Evolutionary conservation across 2,797 vertebrate genomes (phyloP).

Genomic region (Tapirus indicus): DNA sequence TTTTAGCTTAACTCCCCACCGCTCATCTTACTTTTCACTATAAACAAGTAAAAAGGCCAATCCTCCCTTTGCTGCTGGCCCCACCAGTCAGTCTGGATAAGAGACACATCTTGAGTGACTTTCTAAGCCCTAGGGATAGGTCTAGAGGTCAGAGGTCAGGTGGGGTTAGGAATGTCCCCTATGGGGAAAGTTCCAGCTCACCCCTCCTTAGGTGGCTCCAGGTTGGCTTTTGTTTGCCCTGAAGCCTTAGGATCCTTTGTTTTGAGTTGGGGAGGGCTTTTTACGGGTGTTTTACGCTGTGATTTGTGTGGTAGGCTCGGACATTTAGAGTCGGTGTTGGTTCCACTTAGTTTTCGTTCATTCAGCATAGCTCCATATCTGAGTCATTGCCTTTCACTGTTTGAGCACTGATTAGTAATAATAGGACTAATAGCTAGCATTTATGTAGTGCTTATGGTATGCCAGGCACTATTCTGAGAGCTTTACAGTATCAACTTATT

Average conservation of each 20-base stretch:
- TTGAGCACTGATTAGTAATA: background rate
- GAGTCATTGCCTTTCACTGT: background rate
- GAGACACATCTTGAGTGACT: background rate
- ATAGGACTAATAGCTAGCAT: background rate
- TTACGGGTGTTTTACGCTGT: background rate
- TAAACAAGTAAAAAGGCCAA: background rate
- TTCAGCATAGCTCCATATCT: background rate
- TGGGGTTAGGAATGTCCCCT: background rate
- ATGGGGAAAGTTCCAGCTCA: background rate
- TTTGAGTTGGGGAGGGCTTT: background rate
- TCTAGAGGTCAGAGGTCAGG: background rate
- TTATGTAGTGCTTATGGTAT: accelerated
- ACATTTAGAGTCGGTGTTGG: background rate
- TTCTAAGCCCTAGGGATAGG: background rate
- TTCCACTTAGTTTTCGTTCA: background rate
- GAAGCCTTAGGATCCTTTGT: background rate
- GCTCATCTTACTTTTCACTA: background rate
- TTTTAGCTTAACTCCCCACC: background rate
- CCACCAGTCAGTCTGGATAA: background rate
- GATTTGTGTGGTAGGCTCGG: background rate
- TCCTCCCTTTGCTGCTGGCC: background rate
- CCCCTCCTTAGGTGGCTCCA: background rate
- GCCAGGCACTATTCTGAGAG: background rate
- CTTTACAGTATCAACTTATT: background rate
- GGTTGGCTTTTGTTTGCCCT: background rate